phyloP scores from a whole-genome alignment of 2,113 vertebrate species.

The Cheilinus undulatus region DNA sequence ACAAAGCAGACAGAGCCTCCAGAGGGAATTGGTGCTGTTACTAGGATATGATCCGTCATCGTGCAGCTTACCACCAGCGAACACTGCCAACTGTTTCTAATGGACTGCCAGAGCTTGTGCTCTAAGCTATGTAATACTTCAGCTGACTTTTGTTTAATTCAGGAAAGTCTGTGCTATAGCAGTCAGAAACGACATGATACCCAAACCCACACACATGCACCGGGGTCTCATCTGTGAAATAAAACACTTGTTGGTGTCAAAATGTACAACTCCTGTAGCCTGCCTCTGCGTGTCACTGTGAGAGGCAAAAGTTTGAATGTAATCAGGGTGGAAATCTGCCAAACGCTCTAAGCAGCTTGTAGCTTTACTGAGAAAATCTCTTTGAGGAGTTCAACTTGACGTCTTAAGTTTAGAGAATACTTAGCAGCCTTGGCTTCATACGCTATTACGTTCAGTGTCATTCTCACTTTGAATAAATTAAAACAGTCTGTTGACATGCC shows the following conservation, averaged over 20 bases:
- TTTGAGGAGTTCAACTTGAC: background rate
- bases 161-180: background rate
- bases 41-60: conserved; percentile 7
- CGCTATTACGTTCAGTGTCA: background rate
- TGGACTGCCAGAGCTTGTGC: conserved; percentile 1
- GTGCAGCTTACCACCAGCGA: conserved; percentile 7
- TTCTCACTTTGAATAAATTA: background rate
- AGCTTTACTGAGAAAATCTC: background rate
- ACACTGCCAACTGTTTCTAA: conserved; percentile 5
- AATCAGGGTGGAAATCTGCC: background rate
- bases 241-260: background rate
- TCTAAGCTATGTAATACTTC: background rate
- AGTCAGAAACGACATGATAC: background rate
- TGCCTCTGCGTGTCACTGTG: background rate
- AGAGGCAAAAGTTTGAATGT: background rate
- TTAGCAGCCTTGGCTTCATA: background rate
- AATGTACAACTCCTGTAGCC: background rate
- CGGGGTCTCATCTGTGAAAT: background rate
- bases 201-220: background rate
- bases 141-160: background rate
- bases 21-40: conserved; percentile 5
- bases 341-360: background rate
- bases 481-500: background rate
- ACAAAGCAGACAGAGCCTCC: conserved; percentile 12
- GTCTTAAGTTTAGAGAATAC: background rate